phyloP scores from a whole-genome alignment of 2,113 vertebrate genomes.

The Mus pahari region DNA sequence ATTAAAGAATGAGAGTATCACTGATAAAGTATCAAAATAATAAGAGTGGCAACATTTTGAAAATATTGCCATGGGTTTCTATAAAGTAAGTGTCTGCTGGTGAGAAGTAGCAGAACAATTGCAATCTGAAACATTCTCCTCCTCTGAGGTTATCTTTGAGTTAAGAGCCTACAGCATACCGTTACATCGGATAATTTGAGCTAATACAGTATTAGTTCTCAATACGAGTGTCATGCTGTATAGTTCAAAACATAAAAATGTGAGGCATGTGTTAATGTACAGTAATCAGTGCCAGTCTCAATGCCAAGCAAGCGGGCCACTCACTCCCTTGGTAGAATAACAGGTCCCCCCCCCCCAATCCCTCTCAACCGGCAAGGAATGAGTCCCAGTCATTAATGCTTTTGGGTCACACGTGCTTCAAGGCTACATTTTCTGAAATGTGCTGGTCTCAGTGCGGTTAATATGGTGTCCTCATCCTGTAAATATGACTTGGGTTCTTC shows the following conservation, averaged over 20 bases:
- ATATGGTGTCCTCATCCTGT: background rate
- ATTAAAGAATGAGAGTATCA: slow-evolving; percentile 29
- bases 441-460: background rate
- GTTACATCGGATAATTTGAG: slow-evolving; percentile 46
- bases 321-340: background rate
- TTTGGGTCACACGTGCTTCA: slow-evolving; percentile 26
- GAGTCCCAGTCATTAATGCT: background rate
- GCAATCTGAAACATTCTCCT: slow-evolving; percentile 32
- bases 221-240: background rate
- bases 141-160: slow-evolving; percentile 16
- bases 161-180: slow-evolving; percentile 15
- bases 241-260: slow-evolving; percentile 9
- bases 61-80: slow-evolving; percentile 56
- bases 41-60: slow-evolving; percentile 43
- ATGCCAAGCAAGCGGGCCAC: background rate
- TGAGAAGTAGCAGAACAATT: slow-evolving; percentile 53
- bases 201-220: slow-evolving; percentile 30
- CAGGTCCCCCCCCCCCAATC: background rate
- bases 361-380: background rate
- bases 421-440: slow-evolving; percentile 54
- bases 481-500: slow-evolving; percentile 28
- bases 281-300: background rate
- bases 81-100: slow-evolving; percentile 48
- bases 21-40: slow-evolving; percentile 49
- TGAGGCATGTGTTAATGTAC: background rate